Conservation (phyloP, 1,140 invertebrate species). For the Dendrolimus punctatus region DNA sequence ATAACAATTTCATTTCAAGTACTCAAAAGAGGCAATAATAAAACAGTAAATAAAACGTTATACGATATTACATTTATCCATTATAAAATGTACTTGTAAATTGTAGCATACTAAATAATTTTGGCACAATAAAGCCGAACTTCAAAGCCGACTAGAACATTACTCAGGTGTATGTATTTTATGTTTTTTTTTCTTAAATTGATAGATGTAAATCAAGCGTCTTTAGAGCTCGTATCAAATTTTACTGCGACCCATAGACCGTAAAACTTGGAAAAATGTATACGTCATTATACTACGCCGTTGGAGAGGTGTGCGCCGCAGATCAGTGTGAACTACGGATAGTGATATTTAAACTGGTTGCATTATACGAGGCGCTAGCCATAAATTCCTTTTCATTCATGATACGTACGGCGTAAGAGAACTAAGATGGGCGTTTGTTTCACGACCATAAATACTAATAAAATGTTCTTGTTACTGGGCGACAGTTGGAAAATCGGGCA, state of each 20-base stretch:
- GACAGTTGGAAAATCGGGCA: slow-evolving; percentile 68
- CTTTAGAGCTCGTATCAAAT: slow-evolving; percentile 56
- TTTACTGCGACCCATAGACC: slow-evolving; percentile 50
- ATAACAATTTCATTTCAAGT: too few relatives aligned
- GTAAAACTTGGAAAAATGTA: slow-evolving; percentile 65
- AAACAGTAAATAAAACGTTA: too few relatives aligned
- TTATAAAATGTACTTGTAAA: too few relatives aligned
- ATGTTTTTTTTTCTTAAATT: slow-evolving; percentile 39
- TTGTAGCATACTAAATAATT: slow-evolving; percentile 9
- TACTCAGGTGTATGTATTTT: slow-evolving; percentile 45
- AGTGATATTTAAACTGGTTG: slow-evolving; percentile 38
- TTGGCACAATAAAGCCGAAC: slow-evolving; percentile 27
- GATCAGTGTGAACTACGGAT: slow-evolving; percentile 21
- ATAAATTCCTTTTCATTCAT: slow-evolving; percentile 66
- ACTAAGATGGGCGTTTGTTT: slow-evolving; percentile 46
- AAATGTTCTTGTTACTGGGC: slow-evolving; percentile 62
- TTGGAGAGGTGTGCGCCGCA: slow-evolving; percentile 24
- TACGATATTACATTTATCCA: too few relatives aligned
- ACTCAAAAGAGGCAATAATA: too few relatives aligned
- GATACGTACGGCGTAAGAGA: slow-evolving; percentile 29
- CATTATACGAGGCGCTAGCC: slow-evolving; percentile 43
- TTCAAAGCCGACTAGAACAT: slow-evolving; percentile 28
- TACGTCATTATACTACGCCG: slow-evolving; percentile 35
- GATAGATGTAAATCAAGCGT: slow-evolving; percentile 61
- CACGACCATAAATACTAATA: slow-evolving; percentile 69